Percentiles rank a stretch among this genome's conserved stretches.
Conservation (phyloP, 2,113 vertebrate species). For the Gnathonemus longibarbis region DNA sequence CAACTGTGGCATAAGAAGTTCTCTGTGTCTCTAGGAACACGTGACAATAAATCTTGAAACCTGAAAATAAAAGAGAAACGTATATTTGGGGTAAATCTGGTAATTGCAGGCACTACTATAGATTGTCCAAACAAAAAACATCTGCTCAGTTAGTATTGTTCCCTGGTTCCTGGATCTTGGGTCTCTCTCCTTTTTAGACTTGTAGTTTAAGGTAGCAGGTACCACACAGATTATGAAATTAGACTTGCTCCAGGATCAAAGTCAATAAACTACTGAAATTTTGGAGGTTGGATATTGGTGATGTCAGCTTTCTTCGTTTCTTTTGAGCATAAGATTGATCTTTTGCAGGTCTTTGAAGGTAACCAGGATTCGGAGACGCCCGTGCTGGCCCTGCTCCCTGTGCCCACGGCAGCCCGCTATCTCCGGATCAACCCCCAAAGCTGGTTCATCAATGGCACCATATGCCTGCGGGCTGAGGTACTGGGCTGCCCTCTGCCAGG, state of each 20-base stretch:
- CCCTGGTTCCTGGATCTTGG: not conserved
- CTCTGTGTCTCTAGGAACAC: not conserved
- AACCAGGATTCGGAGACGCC: conserved; percentile 74
- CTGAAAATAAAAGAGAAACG: not conserved
- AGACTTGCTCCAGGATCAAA: not conserved
- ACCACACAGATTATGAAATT: too few species aligned
- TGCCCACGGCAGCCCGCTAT: conserved; percentile 70
- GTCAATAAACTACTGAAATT: not conserved
- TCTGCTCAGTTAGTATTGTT: not conserved
- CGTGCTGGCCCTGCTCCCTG: conserved; percentile 67
- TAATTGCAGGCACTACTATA: not conserved
- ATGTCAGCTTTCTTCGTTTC: not conserved
- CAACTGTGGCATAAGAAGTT: not conserved
- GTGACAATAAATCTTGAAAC: not conserved
- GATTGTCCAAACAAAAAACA: not conserved
- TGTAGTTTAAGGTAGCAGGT: not conserved
- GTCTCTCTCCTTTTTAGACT: not conserved
- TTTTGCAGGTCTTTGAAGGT: conserved; percentile 69
- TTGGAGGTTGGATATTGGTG: not conserved
- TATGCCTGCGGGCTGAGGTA: conserved; percentile 83
- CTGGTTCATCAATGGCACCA: conserved; percentile 75
- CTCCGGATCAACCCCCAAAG: conserved; percentile 88
- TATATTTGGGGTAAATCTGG: not conserved
- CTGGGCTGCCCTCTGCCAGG: conserved; percentile 75
- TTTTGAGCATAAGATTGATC: not conserved